phyloP scores from a whole-genome alignment of 2,113 vertebrate species.

The Proteles cristata region DNA sequence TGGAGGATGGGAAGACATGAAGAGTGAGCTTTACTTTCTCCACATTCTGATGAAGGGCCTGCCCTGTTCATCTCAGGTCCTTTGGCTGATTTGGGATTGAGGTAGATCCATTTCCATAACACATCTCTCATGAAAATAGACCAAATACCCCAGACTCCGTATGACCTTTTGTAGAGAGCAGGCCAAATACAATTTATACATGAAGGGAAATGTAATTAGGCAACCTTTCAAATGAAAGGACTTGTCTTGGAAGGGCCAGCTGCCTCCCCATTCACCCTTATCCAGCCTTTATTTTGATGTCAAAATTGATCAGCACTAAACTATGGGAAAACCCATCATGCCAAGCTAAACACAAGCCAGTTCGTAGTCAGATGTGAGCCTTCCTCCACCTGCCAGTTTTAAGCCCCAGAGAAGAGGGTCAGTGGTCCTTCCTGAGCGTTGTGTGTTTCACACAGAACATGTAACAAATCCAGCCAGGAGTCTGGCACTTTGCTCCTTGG shows the following conservation, averaged over 20 bases:
- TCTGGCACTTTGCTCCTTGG: not conserved
- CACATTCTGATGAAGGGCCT: not conserved
- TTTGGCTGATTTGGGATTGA: not conserved
- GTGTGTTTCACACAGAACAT: not conserved
- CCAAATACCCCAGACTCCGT: not conserved
- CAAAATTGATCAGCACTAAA: not conserved
- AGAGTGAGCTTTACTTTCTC: not conserved
- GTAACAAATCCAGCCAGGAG: not conserved
- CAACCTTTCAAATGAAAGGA: not conserved
- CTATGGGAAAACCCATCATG: not conserved
- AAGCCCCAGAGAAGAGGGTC: not conserved
- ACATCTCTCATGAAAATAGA: constrained; percentile 14
- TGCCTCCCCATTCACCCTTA: not conserved
- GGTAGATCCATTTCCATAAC: not conserved
- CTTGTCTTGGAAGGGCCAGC: not conserved
- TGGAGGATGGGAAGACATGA: not conserved
- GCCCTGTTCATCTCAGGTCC: not conserved
- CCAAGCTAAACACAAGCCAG: not conserved
- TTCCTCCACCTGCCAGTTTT: not conserved
- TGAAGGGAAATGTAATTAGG: not conserved
- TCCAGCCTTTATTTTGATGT: constrained; percentile 21
- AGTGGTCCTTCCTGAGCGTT: not conserved
- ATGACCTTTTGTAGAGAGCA: not conserved
- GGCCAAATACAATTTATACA: not conserved
- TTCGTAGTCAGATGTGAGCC: not conserved